Conservation (phyloP, 2,888 invertebrate species). For the Hemicrepidius hirtus region DNA sequence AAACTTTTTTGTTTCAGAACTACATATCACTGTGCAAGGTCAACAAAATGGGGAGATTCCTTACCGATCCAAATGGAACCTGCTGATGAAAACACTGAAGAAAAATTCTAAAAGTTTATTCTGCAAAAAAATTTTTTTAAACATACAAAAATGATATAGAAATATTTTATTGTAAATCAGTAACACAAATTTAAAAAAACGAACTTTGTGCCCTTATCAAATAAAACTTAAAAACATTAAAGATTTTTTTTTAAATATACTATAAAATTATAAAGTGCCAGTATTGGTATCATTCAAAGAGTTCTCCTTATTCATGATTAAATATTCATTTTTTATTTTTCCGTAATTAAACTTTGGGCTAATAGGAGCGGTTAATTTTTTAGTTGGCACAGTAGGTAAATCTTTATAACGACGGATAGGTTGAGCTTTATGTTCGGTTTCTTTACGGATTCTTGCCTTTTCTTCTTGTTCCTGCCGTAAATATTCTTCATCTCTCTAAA, state of each 20-base stretch:
- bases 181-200: too few species aligned
- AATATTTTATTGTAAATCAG: too few species aligned
- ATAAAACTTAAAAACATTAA: too few species aligned
- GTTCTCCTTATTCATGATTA: constrained; percentile 2
- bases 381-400: constrained; percentile 75
- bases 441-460: constrained; percentile 74
- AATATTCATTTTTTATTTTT: not conserved
- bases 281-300: not conserved
- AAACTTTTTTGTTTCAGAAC: constrained; percentile 71
- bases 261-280: too few species aligned
- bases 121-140: too few species aligned
- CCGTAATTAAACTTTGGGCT: constrained; percentile 74
- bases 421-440: constrained; percentile 78
- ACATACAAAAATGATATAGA: too few species aligned
- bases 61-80: constrained; percentile 77
- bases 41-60: constrained; percentile 86
- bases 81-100: too few species aligned
- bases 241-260: too few species aligned
- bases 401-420: constrained; percentile 76
- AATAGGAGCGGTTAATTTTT: constrained; percentile 78
- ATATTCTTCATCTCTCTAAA: constrained; percentile 64
- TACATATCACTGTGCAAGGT: constrained; percentile 83
- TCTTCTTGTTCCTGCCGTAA: constrained; percentile 70
- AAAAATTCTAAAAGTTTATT: too few species aligned
- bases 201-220: too few species aligned